Base-by-base conservation (phyloP, 1,140 invertebrate species). In the Cherax quadricarinatus region DNA sequence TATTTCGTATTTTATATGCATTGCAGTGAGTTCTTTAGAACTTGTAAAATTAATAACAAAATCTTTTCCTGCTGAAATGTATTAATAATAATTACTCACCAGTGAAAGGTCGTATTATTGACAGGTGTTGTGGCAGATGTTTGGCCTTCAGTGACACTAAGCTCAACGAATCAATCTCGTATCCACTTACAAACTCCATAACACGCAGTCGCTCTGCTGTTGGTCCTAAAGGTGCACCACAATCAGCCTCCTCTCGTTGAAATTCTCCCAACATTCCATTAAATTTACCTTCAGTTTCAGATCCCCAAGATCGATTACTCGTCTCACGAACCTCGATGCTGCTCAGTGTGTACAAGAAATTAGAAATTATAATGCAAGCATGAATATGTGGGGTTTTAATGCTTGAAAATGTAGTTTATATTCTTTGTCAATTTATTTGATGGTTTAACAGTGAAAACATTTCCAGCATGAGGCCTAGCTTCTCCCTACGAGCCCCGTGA, bases 191-290 rank as follows among this genome's bases (percentile, higher is more conserved):
- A 60, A 66, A 86, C 12, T 86, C 84, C 41, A 86, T 66, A 5
- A 70, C 60, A 4, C 70, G 30, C 3, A 86, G 62, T 16, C 84
- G 18, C 7, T 66, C 62, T 4, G 84, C 14, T 30, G 62, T 70
- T 12, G 84, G 84, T 16, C 57, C 60, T 6, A 86, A 9, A n/a
- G 66, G 41, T 1, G 3, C 16, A 49, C 84, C 62, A 9, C 70
- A 70, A 24, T 86, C 84, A 5, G 62, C 30, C 57, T 86, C 62
- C 60, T 86, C 84, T 6, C 84, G 60, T 60, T 86, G 84, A 24
- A 86, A 60, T 14, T 86, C 21, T 1, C 84, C 84, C 57, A 86
- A 24, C 30, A 86, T 48, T 12, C 84, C 84, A 30, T 3, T 86
- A 60, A 30, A 86, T 60, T 66, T 24, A 18, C 84, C 84, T 3